phyloP scores from a whole-genome alignment of 2,113 vertebrate species.

The Onychostruthus taczanowskii region DNA sequence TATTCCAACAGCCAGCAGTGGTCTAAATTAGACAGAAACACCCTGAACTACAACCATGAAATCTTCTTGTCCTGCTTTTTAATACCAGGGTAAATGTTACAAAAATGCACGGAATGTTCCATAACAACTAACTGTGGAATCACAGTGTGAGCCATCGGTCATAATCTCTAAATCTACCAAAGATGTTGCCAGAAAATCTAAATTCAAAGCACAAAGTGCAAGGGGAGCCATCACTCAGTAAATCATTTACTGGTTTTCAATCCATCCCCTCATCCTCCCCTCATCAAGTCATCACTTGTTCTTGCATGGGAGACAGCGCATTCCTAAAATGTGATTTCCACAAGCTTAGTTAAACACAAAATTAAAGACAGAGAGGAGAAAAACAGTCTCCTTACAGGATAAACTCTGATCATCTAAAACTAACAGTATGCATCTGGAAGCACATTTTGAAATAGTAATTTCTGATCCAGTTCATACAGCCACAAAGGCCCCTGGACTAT shows the following conservation, averaged over 20 bases:
- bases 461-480: not conserved
- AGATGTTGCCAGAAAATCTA: not conserved
- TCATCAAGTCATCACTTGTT: not conserved
- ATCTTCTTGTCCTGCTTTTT: not conserved
- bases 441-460: not conserved
- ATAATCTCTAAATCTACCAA: not conserved
- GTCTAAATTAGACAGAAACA: not conserved
- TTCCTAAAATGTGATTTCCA: not conserved
- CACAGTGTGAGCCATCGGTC: accelerated
- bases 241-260: not conserved
- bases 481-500: not conserved
- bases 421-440: not conserved
- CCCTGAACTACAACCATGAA: not conserved
- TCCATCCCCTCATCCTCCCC: not conserved
- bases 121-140: not conserved
- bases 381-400: not conserved
- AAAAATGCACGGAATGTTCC: not conserved
- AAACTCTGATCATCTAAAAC: not conserved
- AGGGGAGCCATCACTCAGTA: not conserved
- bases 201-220: constrained; percentile 4
- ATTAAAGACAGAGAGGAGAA: not conserved
- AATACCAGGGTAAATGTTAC: not conserved
- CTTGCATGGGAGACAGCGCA: accelerated
- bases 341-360: not conserved
- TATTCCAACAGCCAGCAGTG: not conserved